These are phyloP conservation scores for Psococerastis gibbosa DNA, from an alignment of 2,888 invertebrate genomes.

Conservation along the genomic window DNA sequence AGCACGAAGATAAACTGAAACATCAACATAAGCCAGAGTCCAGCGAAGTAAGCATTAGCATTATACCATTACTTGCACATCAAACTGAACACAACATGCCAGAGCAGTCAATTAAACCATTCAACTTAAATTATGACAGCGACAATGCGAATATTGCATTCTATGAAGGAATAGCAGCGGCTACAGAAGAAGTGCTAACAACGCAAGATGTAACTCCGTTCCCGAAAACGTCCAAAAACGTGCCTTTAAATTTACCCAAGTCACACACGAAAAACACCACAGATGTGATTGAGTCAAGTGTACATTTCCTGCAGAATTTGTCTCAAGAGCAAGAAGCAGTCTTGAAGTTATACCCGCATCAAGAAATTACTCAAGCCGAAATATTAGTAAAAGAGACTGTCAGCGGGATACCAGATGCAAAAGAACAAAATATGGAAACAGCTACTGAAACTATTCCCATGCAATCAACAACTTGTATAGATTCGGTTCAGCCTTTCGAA, in stretches of 20 bases:
- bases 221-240: not conserved
- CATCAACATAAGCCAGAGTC: not conserved
- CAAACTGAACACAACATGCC: not conserved
- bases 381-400: no score
- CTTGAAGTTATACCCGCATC: not conserved
- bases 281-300: no score
- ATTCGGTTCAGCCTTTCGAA: no score
- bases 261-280: constrained; percentile 1
- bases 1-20: not conserved
- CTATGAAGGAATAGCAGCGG: not conserved
- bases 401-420: no score
- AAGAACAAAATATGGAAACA: no score
- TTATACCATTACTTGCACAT: not conserved
- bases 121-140: not conserved
- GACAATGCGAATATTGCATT: not conserved
- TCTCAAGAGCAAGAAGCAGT: no score
- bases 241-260: constrained; percentile 5
- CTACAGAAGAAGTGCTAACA: constrained; percentile 5
- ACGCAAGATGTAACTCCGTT: not conserved
- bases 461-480: no score
- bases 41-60: not conserved
- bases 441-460: no score
- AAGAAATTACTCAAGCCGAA: not conserved
- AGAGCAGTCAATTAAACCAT: not conserved
- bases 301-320: no score